Conservation (phyloP, 2,888 invertebrate species). For the Cremastinae sp. region DNA sequence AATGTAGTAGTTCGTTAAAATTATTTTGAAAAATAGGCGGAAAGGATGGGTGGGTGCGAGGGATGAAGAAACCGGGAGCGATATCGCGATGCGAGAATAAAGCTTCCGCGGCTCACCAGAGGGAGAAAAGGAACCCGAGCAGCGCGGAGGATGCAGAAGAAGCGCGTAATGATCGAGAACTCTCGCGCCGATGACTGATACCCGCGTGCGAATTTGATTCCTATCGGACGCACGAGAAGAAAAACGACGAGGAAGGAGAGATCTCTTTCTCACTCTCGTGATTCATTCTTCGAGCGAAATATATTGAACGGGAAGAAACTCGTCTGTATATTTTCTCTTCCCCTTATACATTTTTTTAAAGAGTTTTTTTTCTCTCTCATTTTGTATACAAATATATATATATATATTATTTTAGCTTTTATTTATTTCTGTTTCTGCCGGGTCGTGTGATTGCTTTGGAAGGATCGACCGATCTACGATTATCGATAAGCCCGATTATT, state of each 20-base stretch:
- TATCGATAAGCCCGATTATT: conserved; percentile 52
- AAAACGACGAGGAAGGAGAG: conserved; percentile 13
- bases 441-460: neutral
- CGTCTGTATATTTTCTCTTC: neutral
- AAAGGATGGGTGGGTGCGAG: conserved; percentile 3
- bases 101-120: too few species aligned
- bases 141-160: neutral
- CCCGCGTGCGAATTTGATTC: conserved; percentile 62
- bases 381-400: conserved; percentile 1
- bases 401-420: neutral
- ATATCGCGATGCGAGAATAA: neutral
- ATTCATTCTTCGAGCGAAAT: conserved; percentile 61
- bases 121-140: too few species aligned
- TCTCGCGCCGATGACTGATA: conserved; percentile 60
- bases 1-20: neutral
- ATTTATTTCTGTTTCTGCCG: conserved; percentile 1
- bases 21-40: too few species aligned
- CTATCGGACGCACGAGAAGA: conserved; percentile 48
- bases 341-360: neutral
- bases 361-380: conserved; percentile 9
- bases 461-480: conserved; percentile 35
- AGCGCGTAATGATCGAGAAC: conserved; percentile 60
- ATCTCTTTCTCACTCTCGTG: conserved; percentile 33
- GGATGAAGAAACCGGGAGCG: conserved; percentile 43
- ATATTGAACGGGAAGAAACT: conserved; percentile 25